Base-by-base conservation (phyloP, 2,888 invertebrate genomes). In the Apeira syringaria region DNA sequence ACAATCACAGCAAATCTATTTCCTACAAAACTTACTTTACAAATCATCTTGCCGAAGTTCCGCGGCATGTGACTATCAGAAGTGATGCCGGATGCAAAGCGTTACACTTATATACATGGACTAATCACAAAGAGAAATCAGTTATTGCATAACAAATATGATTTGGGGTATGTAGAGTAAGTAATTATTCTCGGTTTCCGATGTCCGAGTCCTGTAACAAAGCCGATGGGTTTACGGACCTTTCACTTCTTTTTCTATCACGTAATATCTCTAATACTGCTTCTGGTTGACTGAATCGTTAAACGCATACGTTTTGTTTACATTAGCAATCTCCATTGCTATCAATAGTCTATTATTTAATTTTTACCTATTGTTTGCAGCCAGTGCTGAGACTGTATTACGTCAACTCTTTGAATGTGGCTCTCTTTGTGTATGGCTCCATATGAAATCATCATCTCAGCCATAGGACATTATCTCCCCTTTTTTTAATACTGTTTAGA, bases 121-220 rank as follows among this genome's bases (percentile, higher is more conserved):
- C 53, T 62, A 64, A 67, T 64, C 56, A 67, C 45, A 60, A 61
- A 68, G 64, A 67, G 64, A 70, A 68, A 69, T 67, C 64, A 60
- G n/a, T 5, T 6, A 51, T 68, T 71, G 60, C 53, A 56, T 67
- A 73, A 70, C 47, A 51, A 52, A 51, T 54, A 56, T 60, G 47
- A 56, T 58, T 61, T 60, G 51, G 59, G 54, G 36, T 50, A 65
- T 55, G 58, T 63, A 49, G 50, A 61, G 41, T 36, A 31, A 31
- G 6, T 55, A 57, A 60, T 62, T 65, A 59, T 63, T 54, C 39
- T 51, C 37, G 17, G 49, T 54, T 54, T 60, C 52, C 60, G 59
- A 47, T 34, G 44, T 43, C 43, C 40, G 47, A 47, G 54, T 66
- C 64, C 64, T 68, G 55, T 54, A 61, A 67, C 59, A 61, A 57